A percentile compares a stretch with the other conserved stretches of the same genome.
phyloP scores from a whole-genome alignment of 2,797 vertebrate species.

The Borostomias antarcticus region DNA sequence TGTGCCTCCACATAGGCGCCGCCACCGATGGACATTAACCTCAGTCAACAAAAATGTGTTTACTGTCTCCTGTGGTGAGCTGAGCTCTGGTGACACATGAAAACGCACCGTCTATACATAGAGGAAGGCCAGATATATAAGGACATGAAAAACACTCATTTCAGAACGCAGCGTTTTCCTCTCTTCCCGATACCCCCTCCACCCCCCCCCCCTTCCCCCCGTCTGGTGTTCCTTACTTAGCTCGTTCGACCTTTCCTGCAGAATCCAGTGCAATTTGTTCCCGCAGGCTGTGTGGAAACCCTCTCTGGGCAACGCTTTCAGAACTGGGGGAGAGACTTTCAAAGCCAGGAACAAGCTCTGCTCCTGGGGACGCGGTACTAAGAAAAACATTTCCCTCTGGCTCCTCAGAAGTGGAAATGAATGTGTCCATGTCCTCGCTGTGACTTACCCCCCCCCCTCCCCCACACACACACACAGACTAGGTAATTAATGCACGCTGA shows the following conservation, averaged over 20 bases:
- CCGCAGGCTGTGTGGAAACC: conserved; percentile 17
- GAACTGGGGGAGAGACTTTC: conserved; percentile 27
- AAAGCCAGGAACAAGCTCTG: conserved; percentile 1
- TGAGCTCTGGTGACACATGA: background rate
- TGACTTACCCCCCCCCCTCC: conserved; percentile 3
- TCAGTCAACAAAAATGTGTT: background rate
- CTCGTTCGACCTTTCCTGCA: conserved; percentile 33
- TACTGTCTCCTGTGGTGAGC: background rate
- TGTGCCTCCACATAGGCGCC: background rate
- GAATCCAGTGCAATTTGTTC: conserved; percentile 29
- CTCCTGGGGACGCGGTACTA: conserved; percentile 9
- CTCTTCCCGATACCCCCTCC: conserved; percentile 22
- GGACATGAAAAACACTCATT: background rate
- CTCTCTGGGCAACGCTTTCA: background rate
- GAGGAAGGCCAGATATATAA: background rate
- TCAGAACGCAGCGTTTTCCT: conserved; percentile 7
- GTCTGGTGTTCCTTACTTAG: conserved; percentile 28
- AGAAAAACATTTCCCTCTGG: conserved; percentile 1
- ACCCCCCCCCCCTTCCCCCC: no score
- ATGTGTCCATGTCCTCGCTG: conserved; percentile 16
- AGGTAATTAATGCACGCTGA: no score
- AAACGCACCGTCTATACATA: background rate
- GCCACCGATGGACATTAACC: conserved; percentile 1
- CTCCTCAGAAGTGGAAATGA: conserved; percentile 23
- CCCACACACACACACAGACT: no score